Percentiles rank a stretch among this genome's conserved stretches.
phyloP scores from a whole-genome alignment of 2,888 invertebrate species.

The Nemotelus nigrinus region DNA sequence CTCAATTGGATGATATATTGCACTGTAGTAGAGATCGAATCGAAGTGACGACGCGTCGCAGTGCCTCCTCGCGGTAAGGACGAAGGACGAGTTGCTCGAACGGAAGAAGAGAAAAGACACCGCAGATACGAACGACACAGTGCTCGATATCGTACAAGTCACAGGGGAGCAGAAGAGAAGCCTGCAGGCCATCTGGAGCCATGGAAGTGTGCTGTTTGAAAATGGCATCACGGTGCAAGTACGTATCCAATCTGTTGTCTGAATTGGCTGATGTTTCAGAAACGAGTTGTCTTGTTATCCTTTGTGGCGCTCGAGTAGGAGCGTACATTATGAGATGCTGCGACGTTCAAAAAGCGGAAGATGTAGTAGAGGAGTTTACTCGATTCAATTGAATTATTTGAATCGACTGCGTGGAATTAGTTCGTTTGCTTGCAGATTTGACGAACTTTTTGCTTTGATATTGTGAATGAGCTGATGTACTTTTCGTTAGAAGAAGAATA shows the following conservation, averaged over 20 bases:
- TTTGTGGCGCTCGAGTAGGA: constrained; percentile 2
- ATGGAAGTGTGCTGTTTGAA: constrained; percentile 56
- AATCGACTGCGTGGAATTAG: too few relatives aligned
- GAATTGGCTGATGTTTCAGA: not conserved
- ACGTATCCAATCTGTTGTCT: constrained; percentile 43
- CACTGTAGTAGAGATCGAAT: constrained; percentile 21
- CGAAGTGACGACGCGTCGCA: constrained; percentile 26
- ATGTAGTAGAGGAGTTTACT: too few relatives aligned
- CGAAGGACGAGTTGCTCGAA: constrained; percentile 15
- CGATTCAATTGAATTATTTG: too few relatives aligned
- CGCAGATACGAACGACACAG: too few relatives aligned
- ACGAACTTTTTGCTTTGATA: too few relatives aligned
- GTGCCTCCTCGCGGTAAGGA: constrained; percentile 8
- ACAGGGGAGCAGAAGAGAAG: constrained; percentile 9
- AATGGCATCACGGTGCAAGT: constrained; percentile 57
- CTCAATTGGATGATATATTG: constrained; percentile 32
- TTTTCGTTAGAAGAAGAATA: too few relatives aligned
- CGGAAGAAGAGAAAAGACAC: not conserved
- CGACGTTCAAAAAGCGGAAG: too few relatives aligned
- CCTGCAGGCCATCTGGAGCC: constrained; percentile 33
- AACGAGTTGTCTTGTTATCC: constrained; percentile 16
- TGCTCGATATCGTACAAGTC: constrained; percentile 5
- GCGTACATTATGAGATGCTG: too few relatives aligned
- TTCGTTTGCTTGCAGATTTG: too few relatives aligned
- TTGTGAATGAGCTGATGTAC: too few relatives aligned